Evolutionary conservation across 2,888 invertebrate genomes (phyloP).

Genomic region (Pyrgus malvae): DNA sequence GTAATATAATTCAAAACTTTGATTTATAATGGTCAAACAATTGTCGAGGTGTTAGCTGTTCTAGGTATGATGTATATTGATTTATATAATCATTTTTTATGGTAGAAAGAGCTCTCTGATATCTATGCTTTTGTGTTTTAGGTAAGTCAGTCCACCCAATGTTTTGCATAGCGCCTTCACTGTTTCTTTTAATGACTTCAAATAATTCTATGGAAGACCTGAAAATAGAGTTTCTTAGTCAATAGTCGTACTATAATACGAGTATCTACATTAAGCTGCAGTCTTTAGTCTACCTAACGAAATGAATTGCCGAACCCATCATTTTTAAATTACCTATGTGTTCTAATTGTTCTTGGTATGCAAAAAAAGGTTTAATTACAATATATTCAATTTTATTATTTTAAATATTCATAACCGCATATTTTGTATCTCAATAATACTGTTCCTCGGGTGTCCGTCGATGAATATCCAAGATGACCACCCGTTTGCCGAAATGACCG

Average conservation of each 20-base stretch:
- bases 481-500: too few relatives aligned
- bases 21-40: constrained; percentile 55
- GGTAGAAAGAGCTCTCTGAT: constrained; percentile 46
- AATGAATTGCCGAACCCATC: too few relatives aligned
- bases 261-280: neutral
- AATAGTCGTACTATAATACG: neutral
- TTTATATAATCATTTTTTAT: constrained; percentile 61
- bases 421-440: too few relatives aligned
- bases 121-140: constrained; percentile 45
- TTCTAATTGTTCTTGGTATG: too few relatives aligned
- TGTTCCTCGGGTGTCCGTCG: too few relatives aligned
- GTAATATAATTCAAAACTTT: constrained; percentile 3
- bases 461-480: too few relatives aligned
- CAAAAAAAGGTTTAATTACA: too few relatives aligned
- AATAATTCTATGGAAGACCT: constrained; percentile 59
- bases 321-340: too few relatives aligned
- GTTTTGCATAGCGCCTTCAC: constrained; percentile 31
- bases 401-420: too few relatives aligned
- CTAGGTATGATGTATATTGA: constrained; percentile 59
- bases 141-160: constrained; percentile 47
- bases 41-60: constrained; percentile 52
- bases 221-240: constrained; percentile 33
- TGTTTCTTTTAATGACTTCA: constrained; percentile 43
- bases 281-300: too few relatives aligned
- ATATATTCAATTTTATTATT: too few relatives aligned